Conservation (phyloP, 2,888 invertebrate species). For the Mythimna lalbum region DNA sequence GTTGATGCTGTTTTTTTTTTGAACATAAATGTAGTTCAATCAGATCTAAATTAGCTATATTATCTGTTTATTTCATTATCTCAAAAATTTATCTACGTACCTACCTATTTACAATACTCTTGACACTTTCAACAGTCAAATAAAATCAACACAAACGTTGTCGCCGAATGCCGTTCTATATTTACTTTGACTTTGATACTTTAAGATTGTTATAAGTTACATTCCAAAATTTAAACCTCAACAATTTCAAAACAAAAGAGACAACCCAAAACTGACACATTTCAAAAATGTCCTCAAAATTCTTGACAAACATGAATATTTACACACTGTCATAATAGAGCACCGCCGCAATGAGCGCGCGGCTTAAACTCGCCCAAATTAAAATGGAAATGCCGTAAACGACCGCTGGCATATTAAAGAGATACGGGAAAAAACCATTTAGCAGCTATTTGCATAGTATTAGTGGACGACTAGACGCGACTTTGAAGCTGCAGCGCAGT, state of each 20-base stretch:
- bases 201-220: not conserved
- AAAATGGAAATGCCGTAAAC: slow-evolving; percentile 73
- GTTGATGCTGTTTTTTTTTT: no score
- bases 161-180: not conserved
- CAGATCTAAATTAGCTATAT: no score
- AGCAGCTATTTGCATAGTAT: slow-evolving; percentile 70
- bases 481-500: slow-evolving; percentile 49
- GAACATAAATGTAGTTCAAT: no score
- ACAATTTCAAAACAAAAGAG: slow-evolving; percentile 25
- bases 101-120: no score
- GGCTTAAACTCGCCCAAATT: slow-evolving; percentile 69
- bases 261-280: slow-evolving; percentile 14
- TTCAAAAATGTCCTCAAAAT: slow-evolving; percentile 35
- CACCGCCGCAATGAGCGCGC: slow-evolving; percentile 53
- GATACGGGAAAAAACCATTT: slow-evolving; percentile 69
- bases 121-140: not conserved
- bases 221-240: slow-evolving; percentile 21
- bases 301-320: slow-evolving; percentile 58
- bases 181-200: not conserved
- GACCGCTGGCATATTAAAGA: slow-evolving; percentile 67
- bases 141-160: not conserved
- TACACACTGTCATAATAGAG: slow-evolving; percentile 31
- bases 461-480: slow-evolving; percentile 60
- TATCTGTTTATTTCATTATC: no score
- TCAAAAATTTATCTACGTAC: no score